phyloP scores from a whole-genome alignment of 2,888 invertebrate species.

The Amaurobius ferox region DNA sequence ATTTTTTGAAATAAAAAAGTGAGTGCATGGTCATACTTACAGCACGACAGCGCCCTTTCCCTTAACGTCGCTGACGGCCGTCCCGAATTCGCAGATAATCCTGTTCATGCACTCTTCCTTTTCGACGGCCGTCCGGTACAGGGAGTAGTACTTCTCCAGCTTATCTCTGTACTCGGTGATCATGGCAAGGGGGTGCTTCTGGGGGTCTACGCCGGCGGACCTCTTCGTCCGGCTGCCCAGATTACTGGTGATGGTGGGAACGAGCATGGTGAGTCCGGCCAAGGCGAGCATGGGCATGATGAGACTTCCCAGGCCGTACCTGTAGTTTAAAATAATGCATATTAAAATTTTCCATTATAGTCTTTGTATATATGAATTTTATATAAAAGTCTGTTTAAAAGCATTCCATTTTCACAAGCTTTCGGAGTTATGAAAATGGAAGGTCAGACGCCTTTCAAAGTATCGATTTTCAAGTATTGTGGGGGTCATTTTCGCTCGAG shows the following conservation, averaged over 20 bases:
- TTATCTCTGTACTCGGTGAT: conserved; percentile 73
- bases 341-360: too few relatives aligned
- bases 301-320: conserved; percentile 74
- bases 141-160: conserved; percentile 73
- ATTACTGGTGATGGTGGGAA: conserved; percentile 74
- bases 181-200: conserved; percentile 35
- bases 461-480: too few relatives aligned
- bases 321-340: too few relatives aligned
- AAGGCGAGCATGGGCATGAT: conserved; percentile 75
- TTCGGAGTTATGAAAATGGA: too few relatives aligned
- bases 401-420: too few relatives aligned
- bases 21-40: conserved; percentile 71
- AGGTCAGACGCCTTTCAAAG: too few relatives aligned
- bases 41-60: conserved; percentile 74
- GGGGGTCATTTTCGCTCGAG: too few relatives aligned
- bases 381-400: too few relatives aligned
- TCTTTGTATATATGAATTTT: too few relatives aligned
- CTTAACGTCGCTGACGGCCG: conserved; percentile 74
- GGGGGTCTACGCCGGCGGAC: conserved; percentile 35
- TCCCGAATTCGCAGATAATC: conserved; percentile 75
- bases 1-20: too few relatives aligned
- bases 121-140: conserved; percentile 74
- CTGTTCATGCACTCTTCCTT: conserved; percentile 75
- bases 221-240: conserved; percentile 73
- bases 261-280: conserved; percentile 74